phyloP scores from a whole-genome alignment of 2,888 invertebrate genomes.

The Galerucella calmariensis region DNA sequence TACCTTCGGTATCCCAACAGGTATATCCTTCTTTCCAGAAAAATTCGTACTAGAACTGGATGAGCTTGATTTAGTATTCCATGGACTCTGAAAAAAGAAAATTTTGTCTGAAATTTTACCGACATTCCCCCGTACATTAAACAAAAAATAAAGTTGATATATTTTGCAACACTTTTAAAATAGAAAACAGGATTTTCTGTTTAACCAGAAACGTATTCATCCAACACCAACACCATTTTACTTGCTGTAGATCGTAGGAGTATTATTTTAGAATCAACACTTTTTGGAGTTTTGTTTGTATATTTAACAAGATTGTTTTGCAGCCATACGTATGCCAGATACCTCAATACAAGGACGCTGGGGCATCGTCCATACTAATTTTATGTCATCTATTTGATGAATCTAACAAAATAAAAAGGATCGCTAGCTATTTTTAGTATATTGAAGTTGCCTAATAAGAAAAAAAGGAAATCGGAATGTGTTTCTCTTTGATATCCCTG shows the following conservation, averaged over 20 bases:
- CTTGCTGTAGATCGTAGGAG: slow-evolving; percentile 15
- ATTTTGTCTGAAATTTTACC: background rate
- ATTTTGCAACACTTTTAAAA: background rate
- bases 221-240: slow-evolving; percentile 7
- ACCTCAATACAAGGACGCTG: slow-evolving; percentile 32
- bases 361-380: slow-evolving; percentile 16
- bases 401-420: slow-evolving; percentile 21
- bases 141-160: too few species aligned
- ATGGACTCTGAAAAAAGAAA: slow-evolving; percentile 41
- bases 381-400: slow-evolving; percentile 33
- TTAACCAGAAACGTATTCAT: background rate
- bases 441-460: slow-evolving; percentile 31
- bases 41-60: slow-evolving; percentile 38
- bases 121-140: background rate
- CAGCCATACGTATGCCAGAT: slow-evolving; percentile 18
- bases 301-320: slow-evolving; percentile 25
- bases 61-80: slow-evolving; percentile 42
- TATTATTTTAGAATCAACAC: slow-evolving; percentile 14
- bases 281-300: slow-evolving; percentile 22
- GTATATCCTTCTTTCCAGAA: slow-evolving; percentile 45
- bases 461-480: slow-evolving; percentile 31
- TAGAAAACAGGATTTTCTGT: slow-evolving; percentile 6
- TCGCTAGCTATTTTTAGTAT: slow-evolving; percentile 30
- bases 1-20: slow-evolving; percentile 42
- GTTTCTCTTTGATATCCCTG: slow-evolving; percentile 28